Conservation (phyloP, 2,888 invertebrate species). For the Phytoseiulus persimilis region DNA sequence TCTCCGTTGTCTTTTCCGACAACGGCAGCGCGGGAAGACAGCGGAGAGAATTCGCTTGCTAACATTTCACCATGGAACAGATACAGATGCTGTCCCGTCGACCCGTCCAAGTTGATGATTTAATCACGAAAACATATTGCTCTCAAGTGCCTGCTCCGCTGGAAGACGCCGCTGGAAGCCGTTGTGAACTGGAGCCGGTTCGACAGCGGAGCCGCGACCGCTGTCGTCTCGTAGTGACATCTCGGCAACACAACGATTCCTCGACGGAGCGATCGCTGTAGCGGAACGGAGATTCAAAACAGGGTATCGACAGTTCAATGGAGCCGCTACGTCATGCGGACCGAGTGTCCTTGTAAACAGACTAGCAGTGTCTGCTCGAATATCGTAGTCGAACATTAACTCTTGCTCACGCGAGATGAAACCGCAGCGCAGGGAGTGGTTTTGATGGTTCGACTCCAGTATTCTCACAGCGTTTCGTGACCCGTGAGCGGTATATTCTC, state of each 20-base stretch:
- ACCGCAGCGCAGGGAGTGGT: not conserved
- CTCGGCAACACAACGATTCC: not conserved
- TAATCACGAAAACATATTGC: not conserved
- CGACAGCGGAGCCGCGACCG: not conserved
- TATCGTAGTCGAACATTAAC: no score
- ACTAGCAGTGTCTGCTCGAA: not conserved
- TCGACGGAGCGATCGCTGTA: not conserved
- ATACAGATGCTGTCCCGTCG: not conserved
- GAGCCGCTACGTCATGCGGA: not conserved
- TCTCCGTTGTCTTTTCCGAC: not conserved
- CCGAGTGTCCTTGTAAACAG: not conserved
- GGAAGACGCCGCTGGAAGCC: not conserved
- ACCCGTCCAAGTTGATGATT: not conserved
- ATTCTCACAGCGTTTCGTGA: no score
- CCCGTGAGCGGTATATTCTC: no score
- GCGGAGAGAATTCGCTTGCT: not conserved
- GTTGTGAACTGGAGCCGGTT: no score
- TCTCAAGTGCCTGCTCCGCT: not conserved
- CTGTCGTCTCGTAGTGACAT: not conserved
- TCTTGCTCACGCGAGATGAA: not conserved
- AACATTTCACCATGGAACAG: not conserved
- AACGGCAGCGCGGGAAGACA: not conserved
- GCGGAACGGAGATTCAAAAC: not conserved
- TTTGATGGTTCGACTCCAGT: no score
- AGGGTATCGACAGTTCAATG: not conserved